phyloP scores from a whole-genome alignment of 37 sponge, comb jelly and placozoan genomes.

The Mnemiopsis leidyi region DNA sequence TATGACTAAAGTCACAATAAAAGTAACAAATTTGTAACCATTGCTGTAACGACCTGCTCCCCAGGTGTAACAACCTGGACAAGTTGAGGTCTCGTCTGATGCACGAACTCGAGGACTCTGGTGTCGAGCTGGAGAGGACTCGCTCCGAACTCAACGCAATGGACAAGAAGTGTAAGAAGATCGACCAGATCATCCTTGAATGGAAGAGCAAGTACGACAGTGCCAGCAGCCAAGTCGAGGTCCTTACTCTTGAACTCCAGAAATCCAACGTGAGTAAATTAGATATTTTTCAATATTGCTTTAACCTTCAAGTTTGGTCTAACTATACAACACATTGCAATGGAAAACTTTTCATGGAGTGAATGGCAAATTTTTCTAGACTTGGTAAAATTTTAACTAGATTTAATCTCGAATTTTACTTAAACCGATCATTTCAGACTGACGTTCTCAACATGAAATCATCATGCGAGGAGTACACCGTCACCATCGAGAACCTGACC shows the following conservation, averaged over 20 bases:
- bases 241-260: conserved; percentile 59
- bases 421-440: conserved; percentile 57
- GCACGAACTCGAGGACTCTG: conserved; percentile 59
- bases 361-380: no score
- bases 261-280: conserved; percentile 65
- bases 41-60: not conserved
- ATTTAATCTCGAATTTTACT: no score
- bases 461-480: conserved; percentile 41
- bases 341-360: no score
- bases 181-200: conserved; percentile 52
- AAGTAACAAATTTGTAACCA: not conserved
- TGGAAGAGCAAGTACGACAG: conserved; percentile 65
- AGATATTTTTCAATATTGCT: no score
- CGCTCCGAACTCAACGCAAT: conserved; percentile 49
- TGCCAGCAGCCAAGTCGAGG: conserved; percentile 43
- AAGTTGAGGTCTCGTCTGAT: conserved; percentile 55
- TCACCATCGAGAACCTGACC: conserved; percentile 57
- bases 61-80: conserved; percentile 66
- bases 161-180: conserved; percentile 66
- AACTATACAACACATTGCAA: no score
- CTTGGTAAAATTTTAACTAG: no score
- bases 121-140: conserved; percentile 62
- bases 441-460: conserved; percentile 55
- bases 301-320: no score
- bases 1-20: no score